phyloP scores from a whole-genome alignment of 2,113 vertebrate species.

The Mormyrus iriodes region DNA sequence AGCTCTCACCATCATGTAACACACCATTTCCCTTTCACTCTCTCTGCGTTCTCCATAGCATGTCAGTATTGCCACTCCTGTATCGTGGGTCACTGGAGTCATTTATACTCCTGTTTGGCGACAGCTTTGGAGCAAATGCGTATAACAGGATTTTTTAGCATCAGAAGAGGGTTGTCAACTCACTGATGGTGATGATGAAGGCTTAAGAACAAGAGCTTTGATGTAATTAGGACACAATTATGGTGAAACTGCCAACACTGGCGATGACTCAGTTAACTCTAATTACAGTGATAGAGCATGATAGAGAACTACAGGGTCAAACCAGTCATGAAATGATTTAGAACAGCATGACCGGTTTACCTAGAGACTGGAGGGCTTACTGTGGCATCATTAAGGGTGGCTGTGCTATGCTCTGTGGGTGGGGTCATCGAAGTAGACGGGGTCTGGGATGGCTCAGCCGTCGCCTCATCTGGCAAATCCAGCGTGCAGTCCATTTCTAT shows the following conservation, averaged over 20 bases:
- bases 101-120: background rate
- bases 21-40: background rate
- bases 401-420: slow-evolving; percentile 35
- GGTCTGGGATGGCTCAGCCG: slow-evolving; percentile 42
- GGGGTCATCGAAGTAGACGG: slow-evolving; percentile 29
- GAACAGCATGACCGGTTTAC: background rate
- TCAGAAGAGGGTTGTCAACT: background rate
- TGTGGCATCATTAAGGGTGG: slow-evolving; percentile 33
- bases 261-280: background rate
- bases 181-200: background rate
- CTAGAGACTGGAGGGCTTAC: slow-evolving; percentile 35
- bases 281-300: background rate
- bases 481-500: slow-evolving; percentile 76
- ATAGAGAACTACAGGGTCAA: background rate
- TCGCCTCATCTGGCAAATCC: slow-evolving; percentile 39
- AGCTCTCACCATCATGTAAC: background rate
- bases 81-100: background rate
- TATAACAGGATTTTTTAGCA: background rate
- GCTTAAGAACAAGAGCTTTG: background rate
- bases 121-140: background rate
- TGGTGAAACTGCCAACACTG: background rate
- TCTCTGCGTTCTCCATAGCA: background rate
- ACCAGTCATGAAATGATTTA: background rate
- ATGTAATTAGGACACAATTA: background rate
- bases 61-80: background rate